Evolutionary conservation across 1,140 invertebrate genomes (phyloP).

Genomic region (Pentalonia nigronervosa): DNA sequence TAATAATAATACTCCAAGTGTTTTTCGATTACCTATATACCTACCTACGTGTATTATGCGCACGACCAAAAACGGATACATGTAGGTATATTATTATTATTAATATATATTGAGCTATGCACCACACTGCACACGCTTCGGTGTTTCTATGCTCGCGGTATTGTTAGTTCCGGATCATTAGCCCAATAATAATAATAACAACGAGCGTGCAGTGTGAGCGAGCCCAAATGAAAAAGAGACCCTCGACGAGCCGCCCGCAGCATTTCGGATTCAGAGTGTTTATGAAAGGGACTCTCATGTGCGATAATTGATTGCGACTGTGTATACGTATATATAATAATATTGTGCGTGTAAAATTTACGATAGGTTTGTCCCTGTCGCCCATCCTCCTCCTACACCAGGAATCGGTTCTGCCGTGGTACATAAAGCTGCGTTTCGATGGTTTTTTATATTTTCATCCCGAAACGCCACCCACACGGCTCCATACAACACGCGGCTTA

Average conservation of each 20-base stretch:
- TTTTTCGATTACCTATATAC: not conserved
- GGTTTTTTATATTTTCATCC: not conserved
- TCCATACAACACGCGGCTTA: slow-evolving; percentile 30
- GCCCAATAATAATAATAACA: slow-evolving; percentile 20
- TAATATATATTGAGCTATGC: slow-evolving; percentile 21
- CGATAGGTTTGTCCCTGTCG: slow-evolving; percentile 40
- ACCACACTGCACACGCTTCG: not conserved
- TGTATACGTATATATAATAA: not conserved
- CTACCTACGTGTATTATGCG: not conserved
- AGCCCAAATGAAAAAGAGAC: not conserved
- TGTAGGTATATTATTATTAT: slow-evolving; percentile 2
- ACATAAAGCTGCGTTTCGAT: not conserved
- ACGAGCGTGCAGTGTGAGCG: not conserved
- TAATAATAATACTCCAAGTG: not conserved
- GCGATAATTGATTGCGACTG: slow-evolving; percentile 57
- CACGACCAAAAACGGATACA: slow-evolving; percentile 32
- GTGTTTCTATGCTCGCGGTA: slow-evolving; percentile 7
- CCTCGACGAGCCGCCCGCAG: slow-evolving; percentile 48
- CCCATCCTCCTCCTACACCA: not conserved
- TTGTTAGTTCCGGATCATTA: slow-evolving; percentile 56
- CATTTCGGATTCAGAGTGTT: slow-evolving; percentile 55
- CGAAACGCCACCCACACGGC: slow-evolving; percentile 40
- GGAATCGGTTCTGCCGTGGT: not conserved
- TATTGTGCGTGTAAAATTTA: slow-evolving; percentile 39
- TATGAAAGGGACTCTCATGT: slow-evolving; percentile 53